These are phyloP conservation scores for Drosophila gunungcola DNA, from an alignment of 1,140 invertebrate species.

Conservation along the genomic window DNA sequence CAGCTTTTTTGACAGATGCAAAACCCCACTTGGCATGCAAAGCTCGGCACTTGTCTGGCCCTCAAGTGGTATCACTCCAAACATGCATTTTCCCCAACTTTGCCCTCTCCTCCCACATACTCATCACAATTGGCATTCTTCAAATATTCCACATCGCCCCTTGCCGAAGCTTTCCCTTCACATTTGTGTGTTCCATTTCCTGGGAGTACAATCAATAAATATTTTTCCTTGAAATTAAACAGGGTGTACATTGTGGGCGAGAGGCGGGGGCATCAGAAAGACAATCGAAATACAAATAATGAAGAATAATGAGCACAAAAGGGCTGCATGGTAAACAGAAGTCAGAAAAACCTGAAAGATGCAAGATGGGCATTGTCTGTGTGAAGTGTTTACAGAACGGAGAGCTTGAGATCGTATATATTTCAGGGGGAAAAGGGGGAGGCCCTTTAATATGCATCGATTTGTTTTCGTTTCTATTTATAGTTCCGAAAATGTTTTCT, in stretches of 20 bases:
- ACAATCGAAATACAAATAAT: conserved; percentile 70
- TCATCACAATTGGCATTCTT: conserved; percentile 52
- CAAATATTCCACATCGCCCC: conserved; percentile 27
- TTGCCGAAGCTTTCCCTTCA: conserved; percentile 3
- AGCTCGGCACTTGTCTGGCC: conserved; percentile 54
- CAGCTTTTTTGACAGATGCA: conserved; percentile 38
- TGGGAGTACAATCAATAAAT: conserved; percentile 67
- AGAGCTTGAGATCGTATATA: conserved; percentile 11
- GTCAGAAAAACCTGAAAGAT: conserved; percentile 16
- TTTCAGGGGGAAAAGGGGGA: background rate
- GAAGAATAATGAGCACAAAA: conserved; percentile 63
- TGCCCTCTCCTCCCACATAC: background rate
- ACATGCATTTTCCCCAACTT: conserved; percentile 5
- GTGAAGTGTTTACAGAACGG: conserved; percentile 41
- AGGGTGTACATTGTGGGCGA: conserved; percentile 17
- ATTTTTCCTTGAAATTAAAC: conserved; percentile 60
- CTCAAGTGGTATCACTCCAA: conserved; percentile 28
- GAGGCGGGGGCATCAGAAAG: conserved; percentile 3
- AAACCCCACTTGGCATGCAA: conserved; percentile 39
- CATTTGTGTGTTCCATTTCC: conserved; percentile 18
- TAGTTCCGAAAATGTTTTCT: conserved; percentile 9
- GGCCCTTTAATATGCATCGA: conserved; percentile 16
- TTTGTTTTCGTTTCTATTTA: conserved; percentile 15
- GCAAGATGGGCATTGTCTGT: conserved; percentile 46
- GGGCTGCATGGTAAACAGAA: conserved; percentile 34